Percentiles rank a stretch among this genome's conserved stretches.
Conservation (phyloP, 2,113 vertebrate species). For the Sclerurus mexicanus region DNA sequence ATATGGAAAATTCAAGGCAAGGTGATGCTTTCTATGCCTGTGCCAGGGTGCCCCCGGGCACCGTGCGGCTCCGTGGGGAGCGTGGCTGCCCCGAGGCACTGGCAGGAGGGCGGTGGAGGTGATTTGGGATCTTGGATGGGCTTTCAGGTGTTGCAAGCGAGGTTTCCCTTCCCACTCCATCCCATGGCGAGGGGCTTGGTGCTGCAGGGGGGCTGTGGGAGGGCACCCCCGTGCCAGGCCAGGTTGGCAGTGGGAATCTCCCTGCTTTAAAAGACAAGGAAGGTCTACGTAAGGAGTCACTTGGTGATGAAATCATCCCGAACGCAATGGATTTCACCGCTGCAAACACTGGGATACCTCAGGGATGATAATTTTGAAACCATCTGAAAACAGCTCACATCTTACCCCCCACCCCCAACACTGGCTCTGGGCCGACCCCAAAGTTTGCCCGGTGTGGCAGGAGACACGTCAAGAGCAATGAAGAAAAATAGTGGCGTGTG, state of each 20-base stretch:
- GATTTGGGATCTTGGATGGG: neutral
- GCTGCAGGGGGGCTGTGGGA: neutral
- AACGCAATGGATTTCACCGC: neutral
- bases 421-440: neutral
- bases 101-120: neutral
- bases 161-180: neutral
- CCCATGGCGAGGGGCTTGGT: too few relatives aligned
- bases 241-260: neutral
- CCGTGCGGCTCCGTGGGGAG: fast-evolving
- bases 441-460: conserved; percentile 1
- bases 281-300: neutral
- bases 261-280: neutral
- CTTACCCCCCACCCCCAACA: neutral
- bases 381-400: neutral
- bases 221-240: neutral
- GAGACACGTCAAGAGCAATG: neutral
- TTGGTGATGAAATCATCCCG: neutral
- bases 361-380: neutral
- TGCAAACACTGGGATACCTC: neutral
- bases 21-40: too few relatives aligned
- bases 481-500: neutral
- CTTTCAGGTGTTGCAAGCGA: neutral
- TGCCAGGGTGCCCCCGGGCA: neutral
- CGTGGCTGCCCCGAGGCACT: neutral
- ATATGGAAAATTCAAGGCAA: neutral